Evolutionary conservation across 2,888 invertebrate species (phyloP).

Genomic region (Drosophila parthenogenetica): DNA sequence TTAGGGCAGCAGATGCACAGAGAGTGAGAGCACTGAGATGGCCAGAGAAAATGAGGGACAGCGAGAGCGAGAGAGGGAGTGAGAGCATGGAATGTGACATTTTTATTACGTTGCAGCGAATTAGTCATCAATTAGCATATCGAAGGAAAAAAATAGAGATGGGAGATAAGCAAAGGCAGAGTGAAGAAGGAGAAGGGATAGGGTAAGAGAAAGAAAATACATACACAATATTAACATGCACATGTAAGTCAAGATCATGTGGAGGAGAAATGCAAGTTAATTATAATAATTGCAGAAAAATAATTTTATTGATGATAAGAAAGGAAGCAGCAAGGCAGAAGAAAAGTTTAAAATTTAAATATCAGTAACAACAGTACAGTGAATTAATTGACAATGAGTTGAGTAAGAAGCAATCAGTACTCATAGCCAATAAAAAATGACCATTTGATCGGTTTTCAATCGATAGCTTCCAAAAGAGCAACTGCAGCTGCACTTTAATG

Average conservation of each 20-base stretch:
- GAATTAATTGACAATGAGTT: neutral
- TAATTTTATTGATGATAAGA: neutral
- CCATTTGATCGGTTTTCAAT: too few relatives aligned
- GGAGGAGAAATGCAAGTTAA: neutral
- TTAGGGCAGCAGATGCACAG: neutral
- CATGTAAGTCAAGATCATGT: conserved; percentile 20
- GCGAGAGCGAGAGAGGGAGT: neutral
- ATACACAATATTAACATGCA: neutral
- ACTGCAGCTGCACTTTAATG: conserved; percentile 8
- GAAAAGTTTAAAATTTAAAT: too few relatives aligned
- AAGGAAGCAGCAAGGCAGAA: neutral
- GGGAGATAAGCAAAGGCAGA: neutral
- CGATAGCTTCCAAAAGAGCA: neutral
- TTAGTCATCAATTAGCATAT: conserved; percentile 61
- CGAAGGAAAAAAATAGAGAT: conserved; percentile 1
- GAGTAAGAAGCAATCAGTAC: too few relatives aligned
- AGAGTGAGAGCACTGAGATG: neutral
- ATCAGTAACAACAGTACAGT: too few relatives aligned
- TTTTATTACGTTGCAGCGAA: conserved; percentile 32
- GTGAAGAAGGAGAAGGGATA: neutral
- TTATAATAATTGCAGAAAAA: neutral
- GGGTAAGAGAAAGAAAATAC: conserved; percentile 6
- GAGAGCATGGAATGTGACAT: conserved; percentile 17
- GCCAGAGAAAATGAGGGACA: too few relatives aligned
- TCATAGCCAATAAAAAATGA: too few relatives aligned